These are phyloP conservation scores for Chrysochloris asiatica DNA, from an alignment of 2,113 vertebrate genomes.

Conservation along the genomic window DNA sequence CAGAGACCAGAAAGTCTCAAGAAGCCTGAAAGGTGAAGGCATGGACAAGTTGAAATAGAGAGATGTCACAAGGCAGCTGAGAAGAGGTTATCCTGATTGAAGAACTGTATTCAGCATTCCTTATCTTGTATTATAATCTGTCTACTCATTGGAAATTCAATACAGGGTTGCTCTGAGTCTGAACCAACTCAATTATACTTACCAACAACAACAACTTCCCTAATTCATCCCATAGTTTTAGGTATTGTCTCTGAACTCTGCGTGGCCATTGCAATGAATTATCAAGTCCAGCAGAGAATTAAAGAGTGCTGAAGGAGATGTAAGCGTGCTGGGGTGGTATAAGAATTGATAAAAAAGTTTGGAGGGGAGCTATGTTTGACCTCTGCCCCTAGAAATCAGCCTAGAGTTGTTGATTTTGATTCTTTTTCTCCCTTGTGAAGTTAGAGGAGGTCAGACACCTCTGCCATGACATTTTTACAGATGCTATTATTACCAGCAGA, in stretches of 20 bases:
- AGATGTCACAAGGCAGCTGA: neutral
- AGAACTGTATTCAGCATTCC: neutral
- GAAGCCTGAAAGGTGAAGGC: neutral
- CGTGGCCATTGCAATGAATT: neutral
- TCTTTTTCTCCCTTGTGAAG: neutral
- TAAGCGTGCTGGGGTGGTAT: neutral
- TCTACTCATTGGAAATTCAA: too few species aligned
- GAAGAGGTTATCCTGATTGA: neutral
- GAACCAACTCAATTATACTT: too few species aligned
- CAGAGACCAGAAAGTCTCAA: neutral
- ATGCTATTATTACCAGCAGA: too few species aligned
- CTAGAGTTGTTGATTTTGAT: neutral
- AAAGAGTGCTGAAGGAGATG: too few species aligned
- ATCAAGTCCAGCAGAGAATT: neutral
- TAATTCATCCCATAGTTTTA: neutral
- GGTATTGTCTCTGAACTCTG: neutral
- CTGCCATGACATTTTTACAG: neutral
- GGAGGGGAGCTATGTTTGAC: neutral
- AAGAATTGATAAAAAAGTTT: neutral
- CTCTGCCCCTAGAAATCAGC: neutral
- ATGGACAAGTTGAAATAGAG: neutral
- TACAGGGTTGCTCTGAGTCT: too few species aligned
- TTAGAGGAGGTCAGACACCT: neutral
- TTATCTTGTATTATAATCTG: neutral
- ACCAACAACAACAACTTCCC: too few species aligned